phyloP scores from a whole-genome alignment of 1,140 invertebrate genomes.

The Drosophila miranda region DNA sequence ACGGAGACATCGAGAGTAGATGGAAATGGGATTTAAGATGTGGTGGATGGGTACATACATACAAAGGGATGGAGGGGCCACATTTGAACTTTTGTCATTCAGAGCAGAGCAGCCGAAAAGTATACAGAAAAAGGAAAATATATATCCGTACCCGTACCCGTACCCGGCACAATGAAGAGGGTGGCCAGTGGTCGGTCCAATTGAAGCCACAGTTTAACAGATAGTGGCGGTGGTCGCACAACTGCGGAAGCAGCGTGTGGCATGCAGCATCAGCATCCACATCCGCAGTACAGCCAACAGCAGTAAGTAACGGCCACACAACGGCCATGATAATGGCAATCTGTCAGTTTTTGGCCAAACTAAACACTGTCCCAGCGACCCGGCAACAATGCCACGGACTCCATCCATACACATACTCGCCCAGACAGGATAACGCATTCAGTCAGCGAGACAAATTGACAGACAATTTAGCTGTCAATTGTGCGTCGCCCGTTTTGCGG shows the following conservation, averaged over 20 bases:
- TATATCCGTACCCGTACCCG: no score
- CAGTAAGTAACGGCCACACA: conserved; percentile 38
- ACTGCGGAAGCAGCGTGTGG: conserved; percentile 41
- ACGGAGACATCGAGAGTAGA: conserved; percentile 25
- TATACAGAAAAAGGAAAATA: conserved; percentile 5
- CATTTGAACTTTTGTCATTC: conserved; percentile 64
- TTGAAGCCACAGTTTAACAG: conserved; percentile 63
- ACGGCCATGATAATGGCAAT: conserved; percentile 44
- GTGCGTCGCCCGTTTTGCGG: conserved; percentile 49
- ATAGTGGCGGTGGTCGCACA: conserved; percentile 33
- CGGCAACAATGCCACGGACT: conserved; percentile 1
- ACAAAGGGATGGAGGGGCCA: conserved; percentile 4
- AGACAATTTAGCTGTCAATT: conserved; percentile 80
- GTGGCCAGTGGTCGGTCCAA: conserved; percentile 30
- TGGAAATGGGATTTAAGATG: conserved; percentile 8
- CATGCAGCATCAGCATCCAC: conserved; percentile 32
- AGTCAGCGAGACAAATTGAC: conserved; percentile 77
- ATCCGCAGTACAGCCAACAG: conserved; percentile 11
- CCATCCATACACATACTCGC: conserved; percentile 10
- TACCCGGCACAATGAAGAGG: conserved; percentile 13
- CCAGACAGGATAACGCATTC: conserved; percentile 59
- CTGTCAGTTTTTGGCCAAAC: conserved; percentile 68
- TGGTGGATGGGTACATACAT: not conserved
- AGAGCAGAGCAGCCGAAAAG: not conserved
- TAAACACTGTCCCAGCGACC: conserved; percentile 48